These are phyloP conservation scores for Steatocranus sp. DNA, from an alignment of 2,797 vertebrate genomes.

Conservation along the genomic window DNA sequence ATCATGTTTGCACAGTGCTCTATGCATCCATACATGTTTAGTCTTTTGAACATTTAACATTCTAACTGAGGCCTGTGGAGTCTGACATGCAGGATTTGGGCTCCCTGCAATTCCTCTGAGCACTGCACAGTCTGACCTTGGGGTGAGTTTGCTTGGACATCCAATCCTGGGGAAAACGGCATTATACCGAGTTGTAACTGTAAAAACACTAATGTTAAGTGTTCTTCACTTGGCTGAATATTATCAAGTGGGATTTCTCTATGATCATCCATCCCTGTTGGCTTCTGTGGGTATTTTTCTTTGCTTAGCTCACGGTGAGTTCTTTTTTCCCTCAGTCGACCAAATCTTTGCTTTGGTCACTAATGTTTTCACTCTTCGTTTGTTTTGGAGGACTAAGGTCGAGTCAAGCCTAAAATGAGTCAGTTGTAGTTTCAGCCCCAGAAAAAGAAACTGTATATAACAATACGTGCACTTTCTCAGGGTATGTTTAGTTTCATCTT, in stretches of 20 bases:
- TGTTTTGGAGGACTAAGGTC: not conserved
- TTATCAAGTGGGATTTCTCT: not conserved
- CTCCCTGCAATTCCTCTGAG: not conserved
- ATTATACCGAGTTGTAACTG: not conserved
- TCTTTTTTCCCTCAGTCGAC: not conserved
- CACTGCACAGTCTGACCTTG: not conserved
- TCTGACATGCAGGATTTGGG: not conserved
- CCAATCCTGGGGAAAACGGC: not conserved
- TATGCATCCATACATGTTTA: not conserved
- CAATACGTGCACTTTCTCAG: not conserved
- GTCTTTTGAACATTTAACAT: not conserved
- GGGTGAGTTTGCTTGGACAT: not conserved
- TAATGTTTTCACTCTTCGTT: not conserved
- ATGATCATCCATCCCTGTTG: not conserved
- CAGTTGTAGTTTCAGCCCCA: not conserved
- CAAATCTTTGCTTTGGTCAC: not conserved
- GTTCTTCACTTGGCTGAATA: not conserved
- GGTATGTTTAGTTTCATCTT: not conserved
- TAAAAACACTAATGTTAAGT: not conserved
- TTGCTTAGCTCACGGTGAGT: not conserved
- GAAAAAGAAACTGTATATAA: not conserved
- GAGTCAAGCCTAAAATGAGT: not conserved
- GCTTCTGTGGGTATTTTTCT: not conserved
- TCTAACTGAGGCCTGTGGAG: not conserved
- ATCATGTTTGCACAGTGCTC: not conserved